Percentiles rank a stretch among this genome's conserved stretches.
phyloP scores from a whole-genome alignment of 2,113 vertebrate species.

The Phylloscopus trochiloides region DNA sequence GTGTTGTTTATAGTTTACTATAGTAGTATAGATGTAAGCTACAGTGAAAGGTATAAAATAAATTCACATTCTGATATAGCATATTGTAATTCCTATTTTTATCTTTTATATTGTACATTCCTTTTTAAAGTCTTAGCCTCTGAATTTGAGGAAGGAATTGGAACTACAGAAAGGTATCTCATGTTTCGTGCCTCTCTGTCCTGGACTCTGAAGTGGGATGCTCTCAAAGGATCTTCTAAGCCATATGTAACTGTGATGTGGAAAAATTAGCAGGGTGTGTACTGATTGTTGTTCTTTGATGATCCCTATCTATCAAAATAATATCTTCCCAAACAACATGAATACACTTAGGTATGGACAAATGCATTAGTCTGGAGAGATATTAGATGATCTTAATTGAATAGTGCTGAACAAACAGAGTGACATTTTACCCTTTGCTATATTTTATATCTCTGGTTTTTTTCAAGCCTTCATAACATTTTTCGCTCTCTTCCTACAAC shows the following conservation, averaged over 20 bases:
- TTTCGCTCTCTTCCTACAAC: background rate
- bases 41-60: background rate
- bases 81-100: background rate
- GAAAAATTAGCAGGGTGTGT: conserved; percentile 6
- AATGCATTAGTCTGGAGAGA: background rate
- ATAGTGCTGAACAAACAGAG: background rate
- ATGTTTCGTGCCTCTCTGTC: background rate
- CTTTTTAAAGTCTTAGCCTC: background rate
- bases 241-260: background rate
- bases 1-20: background rate
- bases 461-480: background rate
- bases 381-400: background rate
- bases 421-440: background rate
- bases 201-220: background rate
- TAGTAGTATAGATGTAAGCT: background rate
- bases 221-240: background rate
- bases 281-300: background rate
- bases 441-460: background rate
- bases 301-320: background rate
- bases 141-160: background rate
- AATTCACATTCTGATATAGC: background rate
- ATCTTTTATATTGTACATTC: background rate
- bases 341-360: background rate
- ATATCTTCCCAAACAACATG: background rate
- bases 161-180: background rate